Percentiles rank a stretch among this genome's conserved stretches.
Conservation (phyloP, 2,113 vertebrate genomes). For the Natator depressus region DNA sequence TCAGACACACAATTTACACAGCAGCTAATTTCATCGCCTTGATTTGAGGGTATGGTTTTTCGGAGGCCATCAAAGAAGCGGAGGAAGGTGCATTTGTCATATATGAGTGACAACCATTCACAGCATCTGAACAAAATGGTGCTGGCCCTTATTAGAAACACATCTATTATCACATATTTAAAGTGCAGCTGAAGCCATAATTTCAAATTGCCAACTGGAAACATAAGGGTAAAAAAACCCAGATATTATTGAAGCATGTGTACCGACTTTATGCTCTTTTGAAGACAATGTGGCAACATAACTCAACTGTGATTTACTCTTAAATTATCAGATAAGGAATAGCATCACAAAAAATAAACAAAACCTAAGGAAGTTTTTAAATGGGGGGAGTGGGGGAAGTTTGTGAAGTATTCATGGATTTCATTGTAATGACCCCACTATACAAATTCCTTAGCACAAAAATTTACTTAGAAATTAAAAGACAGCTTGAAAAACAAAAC, state of each 20-base stretch:
- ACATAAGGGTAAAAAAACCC: conserved; percentile 86
- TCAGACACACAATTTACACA: conserved; percentile 95
- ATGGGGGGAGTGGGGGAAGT: conserved; percentile 23
- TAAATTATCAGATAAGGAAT: conserved; percentile 78
- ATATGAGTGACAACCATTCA: conserved; percentile 89
- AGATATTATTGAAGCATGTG: conserved; percentile 87
- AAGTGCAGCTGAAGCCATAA: conserved; percentile 88
- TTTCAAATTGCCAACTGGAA: conserved; percentile 89
- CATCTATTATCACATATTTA: conserved; percentile 91
- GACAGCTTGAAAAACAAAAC: not conserved
- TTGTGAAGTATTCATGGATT: conserved; percentile 47
- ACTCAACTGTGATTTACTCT: conserved; percentile 80
- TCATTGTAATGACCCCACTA: not conserved
- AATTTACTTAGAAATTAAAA: not conserved
- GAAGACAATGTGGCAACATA: conserved; percentile 85
- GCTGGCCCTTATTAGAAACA: conserved; percentile 87
- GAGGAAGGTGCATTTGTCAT: conserved; percentile 90
- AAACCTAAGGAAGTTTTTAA: conserved; percentile 46
- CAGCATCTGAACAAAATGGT: conserved; percentile 83
- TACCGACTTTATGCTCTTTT: conserved; percentile 87
- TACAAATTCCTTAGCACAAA: not conserved
- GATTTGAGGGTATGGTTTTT: conserved; percentile 90
- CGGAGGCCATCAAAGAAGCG: conserved; percentile 85
- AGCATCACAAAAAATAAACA: conserved; percentile 52
- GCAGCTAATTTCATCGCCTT: conserved; percentile 91